Base-by-base conservation (phyloP, 1,140 invertebrate species). In the Drepana arcuata region DNA sequence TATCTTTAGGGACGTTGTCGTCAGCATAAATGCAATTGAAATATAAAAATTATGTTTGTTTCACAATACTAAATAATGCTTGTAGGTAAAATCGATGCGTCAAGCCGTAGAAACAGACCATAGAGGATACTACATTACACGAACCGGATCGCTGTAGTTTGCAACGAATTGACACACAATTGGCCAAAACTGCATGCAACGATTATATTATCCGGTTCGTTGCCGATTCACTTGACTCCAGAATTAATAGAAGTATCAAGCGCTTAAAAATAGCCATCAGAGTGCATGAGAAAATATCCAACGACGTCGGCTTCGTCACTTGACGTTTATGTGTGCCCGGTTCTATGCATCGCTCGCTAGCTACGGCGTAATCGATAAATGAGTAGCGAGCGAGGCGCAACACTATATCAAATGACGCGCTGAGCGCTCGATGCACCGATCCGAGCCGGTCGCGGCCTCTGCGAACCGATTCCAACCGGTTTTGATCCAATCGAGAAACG, bases 401-500 rank as follows among this genome's bases (percentile, higher is more conserved):
- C 71, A 69, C 73, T 78, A 77, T 39, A n/a, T 1, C 14, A 24
- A 38, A 21, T 21, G 18, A 11, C 10, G 27, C 34, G 39, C 61
- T 67, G 58, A 30, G 26, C 39, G 48, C 41, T 30, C 55, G 45
- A 62, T 65, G 65, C 75, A 66, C 70, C 52, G 72, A 61, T 54
- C 52, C 43, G 34, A 77, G 67, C 77, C 70, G 68, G 73, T 59
- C 51, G 39, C 44, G 56, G 59, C 72, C 58, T 52, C 63, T 52
- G 49, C 46, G 41, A 81, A 78, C 77, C 72, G 63, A 71, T 48
- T 66, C 45, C 31, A 77, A 73, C 77, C 60, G 65, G 77, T 73
- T 78, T 53, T 38, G 41, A 65, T 63, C 77, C 71, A 78, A 72
- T 68, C 64, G 48, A 54, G 41, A 41, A 59, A 39, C 63, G 57